Evolutionary conservation across 2,113 vertebrate genomes (phyloP), one percentile per base, ranked within the genome.

Genomic region (Archilochus colubris): DNA sequence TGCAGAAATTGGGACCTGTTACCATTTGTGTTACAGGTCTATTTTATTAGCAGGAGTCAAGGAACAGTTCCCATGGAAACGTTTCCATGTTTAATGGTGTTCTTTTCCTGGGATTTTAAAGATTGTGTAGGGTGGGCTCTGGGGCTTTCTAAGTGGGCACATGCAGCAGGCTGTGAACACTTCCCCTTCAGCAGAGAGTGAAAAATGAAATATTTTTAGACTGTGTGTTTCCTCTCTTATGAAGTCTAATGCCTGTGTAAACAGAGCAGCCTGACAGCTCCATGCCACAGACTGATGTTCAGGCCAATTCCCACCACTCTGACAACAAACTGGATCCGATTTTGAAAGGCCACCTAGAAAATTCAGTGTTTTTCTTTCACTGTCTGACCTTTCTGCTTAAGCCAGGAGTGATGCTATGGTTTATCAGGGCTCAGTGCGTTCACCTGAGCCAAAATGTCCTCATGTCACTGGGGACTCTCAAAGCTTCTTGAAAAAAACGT

Each of bases 31-130:
- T 33, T 80, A 70, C 15, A 58, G 63, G 23, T 88, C 81, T 19
- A 7, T 68, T 80, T 91, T 72, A 83, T 89, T 57, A 84, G 43
- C 70, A 54, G 75, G 53, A 94, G 38, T 53, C 82, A 88, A 73
- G 59, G n/a, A 80, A 77, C 84, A 54, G 89, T 95, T 97, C 83
- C 94, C 88, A 96, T 95, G 88, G 97, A 93, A 97, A 96, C 96
- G 1, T 40, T 83, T 66, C 96, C 33, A 14, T 28, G n/a, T 73
- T 88, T 70, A 76, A 50, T 5, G 22, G 14, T 28, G 38, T 38
- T 63, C 81, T 81, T 86, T 61, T 93, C 68, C 81, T 90, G 53
- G 77, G 89, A 82, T 89, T 72, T 57, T 93, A 66, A 57, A 75
- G 76, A 61, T 72, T 95, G 69, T 4, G 22, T 23, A 70, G 59